Base-by-base conservation (phyloP, 2,888 invertebrate genomes). In the Microchrysa polita region DNA sequence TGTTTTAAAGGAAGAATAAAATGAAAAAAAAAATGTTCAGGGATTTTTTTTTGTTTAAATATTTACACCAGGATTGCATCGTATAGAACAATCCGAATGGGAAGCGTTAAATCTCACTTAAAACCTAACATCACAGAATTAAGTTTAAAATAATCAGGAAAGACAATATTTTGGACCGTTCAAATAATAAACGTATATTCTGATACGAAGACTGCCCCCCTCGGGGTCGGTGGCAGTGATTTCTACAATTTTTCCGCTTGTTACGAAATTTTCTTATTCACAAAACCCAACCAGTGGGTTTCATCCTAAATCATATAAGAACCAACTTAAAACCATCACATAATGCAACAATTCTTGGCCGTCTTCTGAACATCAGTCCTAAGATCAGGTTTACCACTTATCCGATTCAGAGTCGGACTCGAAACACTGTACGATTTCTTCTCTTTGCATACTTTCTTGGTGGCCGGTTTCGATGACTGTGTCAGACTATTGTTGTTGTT, bases 321-420 rank as follows among this genome's bases (percentile, higher is more conserved):
- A 59, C n/a, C 10, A 23, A 53, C 23, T 69, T 75, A 76, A 55
- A 76, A 75, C 72, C 75, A 76, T 76, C 76, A 76, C 76, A 76
- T 76, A 57, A 76, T 76, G 48, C 76, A 75, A n/a, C 76, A 76
- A 55, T 75, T 76, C 69, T 76, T 76, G 42, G 74, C 73, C 18
- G 75, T 76, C 69, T 76, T 76, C 60, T 75, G 74, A 34, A 76
- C 76, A 65, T 76, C 76, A 55, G 74, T 76, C 53, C 75, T 76
- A 16, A 75, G 52, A 67, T 76, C 76, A 22, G 75, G 73, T 69
- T 76, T 76, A n/a, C 71, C 71, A 74, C 59, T 76, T 72, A 76
- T 73, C 22, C 75, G 23, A 73, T 75, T 75, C 63, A 76, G 67
- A 40, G 76, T 73, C n/a, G 75, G 74, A 55, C 75, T 76, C 16